These are phyloP conservation scores for Apamea sordens DNA, from an alignment of 2,888 invertebrate genomes.

Conservation along the genomic window DNA sequence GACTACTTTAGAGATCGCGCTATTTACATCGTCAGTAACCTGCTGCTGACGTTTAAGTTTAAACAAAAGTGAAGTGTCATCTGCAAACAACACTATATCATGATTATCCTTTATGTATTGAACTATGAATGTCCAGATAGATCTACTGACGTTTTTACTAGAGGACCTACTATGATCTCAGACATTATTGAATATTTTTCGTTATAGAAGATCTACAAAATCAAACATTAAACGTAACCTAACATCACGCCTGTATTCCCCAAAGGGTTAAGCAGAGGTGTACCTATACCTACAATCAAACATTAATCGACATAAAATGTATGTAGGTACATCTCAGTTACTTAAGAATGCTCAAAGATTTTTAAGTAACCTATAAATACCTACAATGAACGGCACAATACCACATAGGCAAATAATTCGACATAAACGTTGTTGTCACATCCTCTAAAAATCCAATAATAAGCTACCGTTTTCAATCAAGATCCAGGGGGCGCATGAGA, in stretches of 20 bases:
- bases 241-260: not conserved
- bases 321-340: not conserved
- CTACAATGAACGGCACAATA: conserved; percentile 17
- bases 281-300: not conserved
- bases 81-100: too few relatives aligned
- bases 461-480: conserved; percentile 86
- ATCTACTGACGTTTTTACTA: not conserved
- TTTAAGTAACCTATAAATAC: too few relatives aligned
- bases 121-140: not conserved
- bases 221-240: not conserved
- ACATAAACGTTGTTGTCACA: conserved; percentile 64
- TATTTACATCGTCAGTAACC: too few relatives aligned
- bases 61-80: too few relatives aligned
- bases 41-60: too few relatives aligned
- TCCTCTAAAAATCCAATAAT: conserved; percentile 77
- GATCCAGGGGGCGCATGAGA: conserved; percentile 77
- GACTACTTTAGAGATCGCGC: too few relatives aligned
- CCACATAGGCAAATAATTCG: conserved; percentile 59
- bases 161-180: not conserved
- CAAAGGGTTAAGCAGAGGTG: too few relatives aligned
- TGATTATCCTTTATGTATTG: too few relatives aligned
- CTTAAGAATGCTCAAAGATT: not conserved
- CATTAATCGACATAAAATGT: not conserved
- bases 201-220: not conserved
- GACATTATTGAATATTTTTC: not conserved